Base-by-base conservation (phyloP, 2,888 invertebrate species). In the Diarsia brunnea region DNA sequence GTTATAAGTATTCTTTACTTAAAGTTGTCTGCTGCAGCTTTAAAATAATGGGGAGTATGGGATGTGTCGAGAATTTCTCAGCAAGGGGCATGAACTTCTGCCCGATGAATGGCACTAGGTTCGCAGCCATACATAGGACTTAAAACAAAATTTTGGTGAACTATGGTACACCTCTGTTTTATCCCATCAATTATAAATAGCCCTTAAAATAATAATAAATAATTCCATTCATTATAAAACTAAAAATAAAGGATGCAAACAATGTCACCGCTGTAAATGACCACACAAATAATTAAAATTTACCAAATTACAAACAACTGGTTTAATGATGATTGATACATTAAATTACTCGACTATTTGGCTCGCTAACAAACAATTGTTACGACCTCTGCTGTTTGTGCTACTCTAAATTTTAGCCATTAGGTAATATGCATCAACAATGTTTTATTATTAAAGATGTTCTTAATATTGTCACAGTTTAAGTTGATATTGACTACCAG, bases 241-340 rank as follows among this genome's bases (percentile, higher is more conserved):
- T n/a, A n/a, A n/a, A n/a, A n/a, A 10, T 16, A 38, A 38, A 67
- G 24, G 14, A 19, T n/a, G 3, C 24, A 38, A 45, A 51, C 16
- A 72, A 58, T 45, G 19, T n/a, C 14, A 12, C 21, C 45, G 51
- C 43, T 38, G 11, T n/a, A 47, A 72, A 65, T 38, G 14, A 27
- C 38, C 49, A 24, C 1, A 47, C 16, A 65, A 21, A 19, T 80
- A 73, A 80, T 43, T 14, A 21, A 81, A 68, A 81, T 65, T 51
- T 11, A 49, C 58, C 64, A 73, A 73, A 70, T 49, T 60, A 49
- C 55, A 24, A 78, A 10, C 58, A 69, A 73, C 79, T 73, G 72
- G 53, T 80, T 80, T 79, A 71, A 82, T 65, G 43, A 82, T 79
- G 80, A 84, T 84, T 74, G 84, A 84, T 74, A 74, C 64, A 77